Evolutionary conservation across 2,797 vertebrate species (phyloP), one percentile per base, ranked within the genome.

Genomic region (Poeciliopsis presidionis): DNA sequence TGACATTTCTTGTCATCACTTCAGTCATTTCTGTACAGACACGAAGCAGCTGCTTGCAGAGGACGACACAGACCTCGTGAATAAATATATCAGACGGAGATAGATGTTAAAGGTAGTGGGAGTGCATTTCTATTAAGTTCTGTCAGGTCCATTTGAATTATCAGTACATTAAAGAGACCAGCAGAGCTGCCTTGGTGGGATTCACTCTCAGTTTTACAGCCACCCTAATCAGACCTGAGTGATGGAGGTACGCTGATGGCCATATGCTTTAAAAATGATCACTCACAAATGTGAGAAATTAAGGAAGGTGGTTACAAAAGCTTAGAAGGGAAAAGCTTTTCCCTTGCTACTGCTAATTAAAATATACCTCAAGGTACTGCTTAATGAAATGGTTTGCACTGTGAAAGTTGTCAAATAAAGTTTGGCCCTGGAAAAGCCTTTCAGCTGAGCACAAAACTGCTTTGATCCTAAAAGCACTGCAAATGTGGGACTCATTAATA

Each of bases 101-200:
- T 28, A 73, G 84, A 47, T 41, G 84, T 78, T 85, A 51, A 80
- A 89, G 75, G 81, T 59, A 71, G 73, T 73, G 55, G 91, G 85
- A 89, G 88, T 84, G 85, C 74, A 82, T 92, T 91, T 91, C 86
- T 88, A 93, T 90, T 91, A 92, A 84, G 69, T 78, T 82, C 83
- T 82, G 89, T 75, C 82, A 79, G 85, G 78, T 79, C 67, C 51
- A 73, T 6, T 74, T 93, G 84, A 91, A 92, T 92, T 76, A 91
- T 82, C 73, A 75, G 69, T 74, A 33, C 70, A 79, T 86, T 76
- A 89, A 87, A 81, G 83, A n/a, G 65, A 63, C 63, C 75, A 74
- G 81, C 13, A 1, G 75, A 49, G 36, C 72, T 72, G 77, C 53
- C 76, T 76, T 49, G 55, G 61, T 30, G 13, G 83, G 72, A 89